phyloP scores from a whole-genome alignment of 2,888 invertebrate species.

The Pedicia rivosa region DNA sequence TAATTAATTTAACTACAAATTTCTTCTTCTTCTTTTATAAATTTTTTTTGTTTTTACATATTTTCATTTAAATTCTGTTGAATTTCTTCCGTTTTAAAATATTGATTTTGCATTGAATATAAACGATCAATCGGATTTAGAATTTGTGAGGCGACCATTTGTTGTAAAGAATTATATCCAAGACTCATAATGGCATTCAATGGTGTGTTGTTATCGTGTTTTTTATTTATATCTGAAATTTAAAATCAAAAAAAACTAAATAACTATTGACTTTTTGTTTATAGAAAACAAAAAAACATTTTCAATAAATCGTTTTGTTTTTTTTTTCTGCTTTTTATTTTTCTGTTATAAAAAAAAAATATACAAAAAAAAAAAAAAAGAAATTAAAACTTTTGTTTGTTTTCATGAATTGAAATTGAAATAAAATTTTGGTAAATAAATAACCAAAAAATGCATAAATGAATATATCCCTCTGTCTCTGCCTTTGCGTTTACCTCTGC shows the following conservation, averaged over 20 bases:
- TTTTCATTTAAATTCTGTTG: conserved; percentile 3
- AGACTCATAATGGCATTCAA: conserved; percentile 28
- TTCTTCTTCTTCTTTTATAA: no score
- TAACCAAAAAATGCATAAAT: no score
- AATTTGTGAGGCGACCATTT: conserved; percentile 31
- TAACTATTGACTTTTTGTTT: no score
- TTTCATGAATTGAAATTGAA: no score
- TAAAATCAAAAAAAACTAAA: neutral
- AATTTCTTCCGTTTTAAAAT: conserved; percentile 25
- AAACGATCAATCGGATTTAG: conserved; percentile 44
- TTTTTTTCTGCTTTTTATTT: no score
- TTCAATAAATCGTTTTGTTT: no score
- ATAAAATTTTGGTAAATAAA: no score
- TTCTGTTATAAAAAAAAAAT: no score
- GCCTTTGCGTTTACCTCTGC: no score
- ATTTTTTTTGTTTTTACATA: conserved; percentile 1
- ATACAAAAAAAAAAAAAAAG: neutral
- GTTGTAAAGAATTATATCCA: conserved; percentile 30
- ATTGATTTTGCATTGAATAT: conserved; percentile 47
- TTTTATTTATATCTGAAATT: conserved; percentile 24
- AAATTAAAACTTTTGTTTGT: neutral
- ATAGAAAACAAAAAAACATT: no score
- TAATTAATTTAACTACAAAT: neutral
- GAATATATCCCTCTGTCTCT: no score
- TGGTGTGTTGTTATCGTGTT: conserved; percentile 28